A percentile compares a stretch with the other conserved stretches of the same genome.
These are phyloP conservation scores for Steinernema carpocapsae DNA, from an alignment of 2,888 invertebrate genomes.

Conservation along the genomic window DNA sequence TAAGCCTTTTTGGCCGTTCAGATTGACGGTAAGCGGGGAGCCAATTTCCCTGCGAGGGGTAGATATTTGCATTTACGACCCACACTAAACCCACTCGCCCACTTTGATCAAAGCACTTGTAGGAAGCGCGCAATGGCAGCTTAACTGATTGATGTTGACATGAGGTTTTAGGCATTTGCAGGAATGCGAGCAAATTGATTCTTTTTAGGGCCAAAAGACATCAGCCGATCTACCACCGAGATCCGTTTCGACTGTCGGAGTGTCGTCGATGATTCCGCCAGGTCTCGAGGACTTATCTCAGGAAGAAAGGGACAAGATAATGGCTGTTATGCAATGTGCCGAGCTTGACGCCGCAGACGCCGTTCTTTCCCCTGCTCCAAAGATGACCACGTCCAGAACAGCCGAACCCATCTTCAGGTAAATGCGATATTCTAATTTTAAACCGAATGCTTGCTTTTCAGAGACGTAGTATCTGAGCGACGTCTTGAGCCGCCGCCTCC, in stretches of 20 bases:
- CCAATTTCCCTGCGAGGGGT: not conserved
- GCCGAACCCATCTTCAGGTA: conserved; percentile 17
- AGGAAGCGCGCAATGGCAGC: not conserved
- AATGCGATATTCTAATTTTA: not conserved
- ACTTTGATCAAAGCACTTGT: not conserved
- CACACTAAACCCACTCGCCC: not conserved
- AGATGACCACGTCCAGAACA: conserved; percentile 30
- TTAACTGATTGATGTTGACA: conserved; percentile 32
- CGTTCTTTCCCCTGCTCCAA: conserved; percentile 14
- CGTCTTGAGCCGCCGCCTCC: not conserved
- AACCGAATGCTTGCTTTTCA: not conserved
- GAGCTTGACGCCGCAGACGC: conserved; percentile 65
- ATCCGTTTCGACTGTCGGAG: conserved; percentile 19
- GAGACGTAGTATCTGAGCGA: not conserved
- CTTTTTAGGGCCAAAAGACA: conserved; percentile 10
- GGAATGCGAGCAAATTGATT: conserved; percentile 4
- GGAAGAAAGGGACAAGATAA: conserved; percentile 75
- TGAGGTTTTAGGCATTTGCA: not conserved
- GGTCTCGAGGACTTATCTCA: conserved; percentile 71
- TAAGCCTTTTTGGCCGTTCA: too few species aligned
- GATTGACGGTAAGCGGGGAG: too few species aligned
- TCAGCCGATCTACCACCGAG: conserved; percentile 7
- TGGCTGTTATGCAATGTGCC: conserved; percentile 76
- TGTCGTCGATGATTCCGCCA: conserved; percentile 48
- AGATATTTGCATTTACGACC: conserved; percentile 26